Conservation (phyloP, 2,797 vertebrate species). For the Sebastes nivosus region DNA sequence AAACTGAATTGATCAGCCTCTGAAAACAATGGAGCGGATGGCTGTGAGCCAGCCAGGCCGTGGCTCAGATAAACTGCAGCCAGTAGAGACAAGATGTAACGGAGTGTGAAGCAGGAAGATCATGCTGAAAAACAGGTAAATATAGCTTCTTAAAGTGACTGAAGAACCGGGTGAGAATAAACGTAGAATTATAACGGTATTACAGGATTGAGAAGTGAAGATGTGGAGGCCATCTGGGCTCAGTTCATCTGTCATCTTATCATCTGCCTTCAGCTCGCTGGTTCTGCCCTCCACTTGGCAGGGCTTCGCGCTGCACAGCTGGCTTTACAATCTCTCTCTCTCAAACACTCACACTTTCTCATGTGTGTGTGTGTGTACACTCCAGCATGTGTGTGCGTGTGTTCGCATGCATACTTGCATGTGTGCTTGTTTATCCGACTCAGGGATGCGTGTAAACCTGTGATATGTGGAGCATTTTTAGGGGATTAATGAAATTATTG, state of each 20-base stretch:
- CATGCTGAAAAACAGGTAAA: slow-evolving; percentile 30
- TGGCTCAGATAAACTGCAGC: slow-evolving; percentile 15
- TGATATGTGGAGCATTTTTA: not conserved
- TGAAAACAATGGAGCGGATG: slow-evolving; percentile 34
- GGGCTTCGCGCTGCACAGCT: slow-evolving; percentile 63
- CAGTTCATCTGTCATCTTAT: slow-evolving; percentile 69
- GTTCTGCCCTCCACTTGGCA: slow-evolving; percentile 65
- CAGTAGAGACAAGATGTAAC: not conserved
- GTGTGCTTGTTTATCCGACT: slow-evolving; percentile 17
- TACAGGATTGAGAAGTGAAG: slow-evolving; percentile 46
- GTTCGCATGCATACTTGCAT: not conserved
- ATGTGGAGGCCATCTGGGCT: slow-evolving; percentile 69
- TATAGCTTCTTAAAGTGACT: slow-evolving; percentile 11
- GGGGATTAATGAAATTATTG: slow-evolving; percentile 9
- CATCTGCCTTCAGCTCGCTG: slow-evolving; percentile 60
- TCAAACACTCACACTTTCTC: slow-evolving; percentile 20
- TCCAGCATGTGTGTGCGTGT: not conserved
- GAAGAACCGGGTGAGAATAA: slow-evolving; percentile 21
- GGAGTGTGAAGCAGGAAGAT: slow-evolving; percentile 1
- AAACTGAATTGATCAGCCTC: slow-evolving; percentile 48
- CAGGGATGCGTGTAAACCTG: not conserved
- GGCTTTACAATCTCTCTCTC: slow-evolving; percentile 52
- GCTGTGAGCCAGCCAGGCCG: slow-evolving; percentile 32
- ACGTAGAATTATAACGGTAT: slow-evolving; percentile 21
- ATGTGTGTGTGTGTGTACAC: not conserved